A percentile compares a stretch with the other conserved stretches of the same genome.
phyloP scores from a whole-genome alignment of 2,797 vertebrate species.

The Pangasius larnaudii region DNA sequence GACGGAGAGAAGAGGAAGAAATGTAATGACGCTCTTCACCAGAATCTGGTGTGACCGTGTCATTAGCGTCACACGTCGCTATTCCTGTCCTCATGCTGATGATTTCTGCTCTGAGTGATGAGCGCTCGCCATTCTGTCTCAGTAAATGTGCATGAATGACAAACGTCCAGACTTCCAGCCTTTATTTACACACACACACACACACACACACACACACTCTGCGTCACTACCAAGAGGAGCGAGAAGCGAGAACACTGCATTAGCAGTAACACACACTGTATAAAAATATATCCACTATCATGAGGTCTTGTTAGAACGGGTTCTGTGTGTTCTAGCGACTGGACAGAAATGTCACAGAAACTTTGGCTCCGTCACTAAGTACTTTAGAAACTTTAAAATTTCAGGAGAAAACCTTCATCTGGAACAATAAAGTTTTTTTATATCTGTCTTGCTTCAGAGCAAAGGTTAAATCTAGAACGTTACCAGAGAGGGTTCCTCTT shows the following conservation, averaged over 20 bases:
- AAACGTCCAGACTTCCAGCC: neutral
- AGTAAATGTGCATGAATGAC: conserved; percentile 14
- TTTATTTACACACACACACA: neutral
- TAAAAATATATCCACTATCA: neutral
- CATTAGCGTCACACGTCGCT: neutral
- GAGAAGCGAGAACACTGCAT: neutral
- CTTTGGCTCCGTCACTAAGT: neutral
- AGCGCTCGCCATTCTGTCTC: neutral
- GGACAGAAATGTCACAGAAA: neutral
- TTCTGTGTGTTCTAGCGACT: neutral
- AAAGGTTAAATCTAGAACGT: neutral
- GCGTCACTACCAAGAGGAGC: neutral
- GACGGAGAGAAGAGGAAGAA: neutral
- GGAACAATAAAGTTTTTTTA: neutral
- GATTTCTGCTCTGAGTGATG: conserved; percentile 4
- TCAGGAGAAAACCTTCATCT: neutral
- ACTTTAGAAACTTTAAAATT: neutral
- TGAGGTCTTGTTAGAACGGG: neutral
- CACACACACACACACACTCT: neutral
- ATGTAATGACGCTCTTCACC: neutral
- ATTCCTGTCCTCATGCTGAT: neutral
- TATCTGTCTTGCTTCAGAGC: neutral
- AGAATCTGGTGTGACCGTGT: neutral
- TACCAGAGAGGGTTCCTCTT: neutral
- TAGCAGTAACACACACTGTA: neutral